Base-by-base conservation (phyloP, 1,140 invertebrate genomes). In the Pseudoatta argentina region DNA sequence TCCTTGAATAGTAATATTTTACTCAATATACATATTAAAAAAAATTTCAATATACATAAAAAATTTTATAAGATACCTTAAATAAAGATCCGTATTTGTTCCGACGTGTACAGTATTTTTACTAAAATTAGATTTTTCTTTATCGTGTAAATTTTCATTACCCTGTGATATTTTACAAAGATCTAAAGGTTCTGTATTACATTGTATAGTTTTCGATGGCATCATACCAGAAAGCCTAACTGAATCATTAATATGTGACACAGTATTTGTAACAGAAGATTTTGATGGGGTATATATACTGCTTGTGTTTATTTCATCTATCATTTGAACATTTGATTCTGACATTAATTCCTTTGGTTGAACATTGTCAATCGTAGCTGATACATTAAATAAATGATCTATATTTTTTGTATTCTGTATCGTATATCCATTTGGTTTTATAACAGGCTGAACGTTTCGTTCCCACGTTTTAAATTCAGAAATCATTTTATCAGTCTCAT, bases 401-500 rank as follows among this genome's bases (percentile, higher is more conserved):
- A 24, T 21, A 55, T 61, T 72, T 27, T 44, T 53, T 39, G 55
- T 12, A 16, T 18, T 72, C 67, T 86, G 81, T 21, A 53, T 14
- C 0, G 71, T 73, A 51, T 48, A 64, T 55, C 24, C 75, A 24
- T 83, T 75, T 30, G 73, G 3, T 27, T 81, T 85, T 27, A 59
- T 10, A 59, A 16, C 1, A n/a, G 83, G 51, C n/a, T 69, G 75
- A 4, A 24, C 12, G n/a, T 16, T 79, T 53, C 81, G 88, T 48
- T 91, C 89, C 92, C 93, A 93, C 0, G 77, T 59, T 83, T 94
- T 94, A 51, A 93, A 93, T 7, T 91, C 91, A 8, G 88, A 86
- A 44, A 93, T 91, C 51, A 94, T 89, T 87, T 91, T 94, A 14
- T 94, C 91, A 57, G 91, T 88, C 67, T 94, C 91, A n/a, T 91